A percentile compares a stretch with the other conserved stretches of the same genome.
Conservation (phyloP, 2,888 invertebrate genomes). For the Cantharis flavilabris region DNA sequence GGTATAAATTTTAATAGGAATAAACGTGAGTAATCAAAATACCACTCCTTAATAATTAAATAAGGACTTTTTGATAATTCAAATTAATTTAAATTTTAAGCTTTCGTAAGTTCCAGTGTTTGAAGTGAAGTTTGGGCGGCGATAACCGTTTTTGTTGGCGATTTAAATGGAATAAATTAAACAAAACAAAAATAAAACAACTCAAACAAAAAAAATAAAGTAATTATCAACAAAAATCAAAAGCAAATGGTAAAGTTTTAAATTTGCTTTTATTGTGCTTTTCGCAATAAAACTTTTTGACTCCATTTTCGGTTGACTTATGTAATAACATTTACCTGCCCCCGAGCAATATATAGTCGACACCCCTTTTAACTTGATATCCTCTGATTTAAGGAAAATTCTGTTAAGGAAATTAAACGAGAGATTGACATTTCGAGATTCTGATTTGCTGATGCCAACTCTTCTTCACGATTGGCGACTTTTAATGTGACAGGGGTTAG, state of each 20-base stretch:
- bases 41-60: not conserved
- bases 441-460: constrained; percentile 38
- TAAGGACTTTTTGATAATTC: not conserved
- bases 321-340: constrained; percentile 15
- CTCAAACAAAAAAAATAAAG: not conserved
- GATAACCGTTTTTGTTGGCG: not conserved
- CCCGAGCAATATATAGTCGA: constrained; percentile 21
- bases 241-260: not conserved
- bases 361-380: constrained; percentile 45
- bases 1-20: not conserved
- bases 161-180: not conserved
- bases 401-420: constrained; percentile 48
- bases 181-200: not conserved
- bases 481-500: constrained; percentile 13
- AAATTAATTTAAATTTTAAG: not conserved
- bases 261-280: not conserved
- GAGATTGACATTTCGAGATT: constrained; percentile 41
- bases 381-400: constrained; percentile 41
- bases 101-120: not conserved
- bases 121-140: not conserved
- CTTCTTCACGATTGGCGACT: constrained; percentile 41
- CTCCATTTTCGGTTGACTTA: constrained; percentile 14
- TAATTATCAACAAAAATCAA: not conserved
- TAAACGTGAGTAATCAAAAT: not conserved
- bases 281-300: not conserved